Base-by-base conservation (phyloP, 2,888 invertebrate genomes). In the Leptinotarsa juncta region DNA sequence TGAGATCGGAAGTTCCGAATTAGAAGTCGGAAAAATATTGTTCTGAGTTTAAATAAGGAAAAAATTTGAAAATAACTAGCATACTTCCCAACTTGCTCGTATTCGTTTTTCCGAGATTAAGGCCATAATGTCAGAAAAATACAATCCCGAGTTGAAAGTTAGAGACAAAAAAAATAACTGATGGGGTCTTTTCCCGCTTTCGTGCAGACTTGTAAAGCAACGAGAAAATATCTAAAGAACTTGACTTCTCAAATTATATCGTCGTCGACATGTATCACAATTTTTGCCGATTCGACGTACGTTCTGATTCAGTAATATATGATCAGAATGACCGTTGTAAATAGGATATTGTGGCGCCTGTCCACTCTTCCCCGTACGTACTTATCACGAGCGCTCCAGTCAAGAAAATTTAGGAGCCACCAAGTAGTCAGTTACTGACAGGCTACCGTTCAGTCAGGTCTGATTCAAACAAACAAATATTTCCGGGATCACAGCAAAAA, bases 331-430 rank as follows among this genome's bases (percentile, higher is more conserved):
- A 62, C 62, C 62, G 42, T 32, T 62, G 26, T 62, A 62, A 62
- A 62, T 62, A 62, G 62, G 62, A 62, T 62, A 62, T 62, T 42
- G 62, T 62, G 42, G 18, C 62, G 62, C 62, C 62, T 62, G 62
- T n/a, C 42, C 32, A 62, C 32, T 62, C 62, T 76, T 74, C 76
- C 74, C 70, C 77, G 75, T 79, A 79, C 80, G 78, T 78, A 78
- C 62, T 62, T 42, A 76, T 66, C 70, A 71, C 69, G 70, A 77
- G 77, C 81, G 80, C 72, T 74, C 77, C 76, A 79, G 74, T 77
- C 77, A 78, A 80, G 80, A 80, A 81, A 81, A 81, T 81, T 80
- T 80, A 81, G 81, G 79, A 80, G 78, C 78, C 51, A 62, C 20
- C 72, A 71, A 68, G 60, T 77, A 78, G 74, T 78, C 79, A 79